Percentiles rank a stretch among this genome's conserved stretches.
Conservation (phyloP, 2,797 vertebrate species). For the Macropus fuliginosus region DNA sequence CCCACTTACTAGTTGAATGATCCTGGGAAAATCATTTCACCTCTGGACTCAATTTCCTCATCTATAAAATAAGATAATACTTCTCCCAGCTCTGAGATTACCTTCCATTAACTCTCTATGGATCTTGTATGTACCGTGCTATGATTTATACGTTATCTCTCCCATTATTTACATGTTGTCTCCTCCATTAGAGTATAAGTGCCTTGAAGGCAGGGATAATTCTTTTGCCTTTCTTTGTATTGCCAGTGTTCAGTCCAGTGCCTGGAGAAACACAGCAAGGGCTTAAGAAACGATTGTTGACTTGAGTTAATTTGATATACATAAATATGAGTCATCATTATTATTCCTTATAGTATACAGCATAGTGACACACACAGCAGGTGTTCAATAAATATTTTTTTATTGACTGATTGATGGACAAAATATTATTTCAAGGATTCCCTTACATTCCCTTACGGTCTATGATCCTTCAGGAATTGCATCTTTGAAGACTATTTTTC, state of each 20-base stretch:
- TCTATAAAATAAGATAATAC: background rate
- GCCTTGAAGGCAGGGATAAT: background rate
- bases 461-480: background rate
- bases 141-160: background rate
- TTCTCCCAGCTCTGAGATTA: background rate
- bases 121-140: background rate
- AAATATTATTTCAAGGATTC: background rate
- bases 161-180: background rate
- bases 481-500: constrained; percentile 34
- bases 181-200: background rate
- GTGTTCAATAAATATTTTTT: background rate
- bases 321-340: background rate
- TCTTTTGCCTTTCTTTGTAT: background rate
- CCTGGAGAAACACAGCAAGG: background rate
- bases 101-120: background rate
- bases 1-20: background rate
- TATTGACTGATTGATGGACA: background rate
- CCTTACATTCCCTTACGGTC: background rate
- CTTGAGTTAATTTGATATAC: background rate
- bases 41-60: background rate
- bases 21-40: background rate
- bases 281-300: background rate
- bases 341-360: background rate
- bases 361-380: background rate
- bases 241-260: background rate